These are phyloP conservation scores for Pseudomugil tenellus DNA, from an alignment of 2,797 vertebrate species.

Conservation along the genomic window DNA sequence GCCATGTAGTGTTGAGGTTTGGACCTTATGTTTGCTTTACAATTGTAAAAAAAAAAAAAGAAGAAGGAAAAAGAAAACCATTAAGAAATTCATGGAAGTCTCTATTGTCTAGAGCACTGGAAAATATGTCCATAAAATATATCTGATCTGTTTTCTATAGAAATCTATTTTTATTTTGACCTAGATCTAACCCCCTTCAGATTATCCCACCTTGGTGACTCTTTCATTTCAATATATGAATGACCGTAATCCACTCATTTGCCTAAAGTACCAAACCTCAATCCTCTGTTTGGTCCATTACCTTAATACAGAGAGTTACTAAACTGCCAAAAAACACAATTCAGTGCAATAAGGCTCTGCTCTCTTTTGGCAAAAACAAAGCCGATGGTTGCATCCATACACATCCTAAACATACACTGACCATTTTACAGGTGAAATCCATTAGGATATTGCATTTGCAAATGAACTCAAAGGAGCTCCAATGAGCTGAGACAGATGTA, in stretches of 20 bases:
- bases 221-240: constrained; percentile 56
- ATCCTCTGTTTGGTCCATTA: constrained; percentile 58
- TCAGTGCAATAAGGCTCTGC: neutral
- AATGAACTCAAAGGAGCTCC: no score
- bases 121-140: no score
- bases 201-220: constrained; percentile 31
- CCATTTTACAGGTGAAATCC: neutral
- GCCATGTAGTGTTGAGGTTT: neutral
- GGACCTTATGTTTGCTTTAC: no score
- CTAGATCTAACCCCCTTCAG: constrained; percentile 21
- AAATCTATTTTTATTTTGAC: constrained; percentile 10
- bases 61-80: no score
- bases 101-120: neutral
- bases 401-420: neutral
- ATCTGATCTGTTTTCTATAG: neutral
- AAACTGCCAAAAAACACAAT: constrained; percentile 7
- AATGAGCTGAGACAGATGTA: no score
- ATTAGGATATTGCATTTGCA: neutral
- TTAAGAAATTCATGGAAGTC: neutral
- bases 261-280: constrained; percentile 40
- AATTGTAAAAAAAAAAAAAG: neutral
- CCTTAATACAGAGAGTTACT: constrained; percentile 42
- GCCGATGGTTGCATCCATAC: neutral
- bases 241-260: constrained; percentile 62
- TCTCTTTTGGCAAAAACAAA: neutral